Evolutionary conservation across 1,140 invertebrate genomes (phyloP).

Genomic region (Leptopilina boulardi): DNA sequence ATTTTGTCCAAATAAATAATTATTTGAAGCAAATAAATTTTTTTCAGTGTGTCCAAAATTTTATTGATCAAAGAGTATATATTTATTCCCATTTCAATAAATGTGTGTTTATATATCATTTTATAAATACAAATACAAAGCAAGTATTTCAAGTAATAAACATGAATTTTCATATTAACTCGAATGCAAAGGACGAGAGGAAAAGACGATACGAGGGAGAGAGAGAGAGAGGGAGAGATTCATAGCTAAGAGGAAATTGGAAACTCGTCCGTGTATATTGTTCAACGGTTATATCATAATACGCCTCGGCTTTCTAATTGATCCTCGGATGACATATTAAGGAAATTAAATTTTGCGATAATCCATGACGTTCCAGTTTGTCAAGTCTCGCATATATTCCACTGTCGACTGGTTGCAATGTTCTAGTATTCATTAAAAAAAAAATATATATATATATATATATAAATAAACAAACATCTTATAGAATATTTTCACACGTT

Average conservation of each 20-base stretch:
- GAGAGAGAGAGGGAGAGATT: too few relatives aligned
- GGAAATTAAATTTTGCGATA: slow-evolving; percentile 64
- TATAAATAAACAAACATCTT: too few relatives aligned
- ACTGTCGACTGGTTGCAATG: neutral
- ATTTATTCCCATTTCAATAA: too few relatives aligned
- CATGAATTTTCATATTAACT: neutral
- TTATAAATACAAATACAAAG: neutral
- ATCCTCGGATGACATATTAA: slow-evolving; percentile 59
- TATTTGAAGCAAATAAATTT: too few relatives aligned
- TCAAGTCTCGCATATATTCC: neutral
- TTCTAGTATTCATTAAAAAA: slow-evolving; percentile 4
- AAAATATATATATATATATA: neutral
- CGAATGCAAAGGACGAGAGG: neutral
- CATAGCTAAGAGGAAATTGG: slow-evolving; percentile 26
- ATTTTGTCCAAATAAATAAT: too few relatives aligned
- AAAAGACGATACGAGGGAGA: slow-evolving; percentile 20
- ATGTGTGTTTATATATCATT: too few relatives aligned
- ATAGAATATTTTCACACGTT: slow-evolving; percentile 20
- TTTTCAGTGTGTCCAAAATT: too few relatives aligned
- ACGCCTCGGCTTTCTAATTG: slow-evolving; percentile 61
- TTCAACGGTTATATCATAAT: slow-evolving; percentile 27
- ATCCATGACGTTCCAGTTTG: slow-evolving; percentile 34
- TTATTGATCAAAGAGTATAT: too few relatives aligned
- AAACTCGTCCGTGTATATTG: neutral
- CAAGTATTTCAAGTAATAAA: slow-evolving; percentile 3